A percentile compares a stretch with the other conserved stretches of the same genome.
Conservation (phyloP, 2,113 vertebrate genomes). For the Phaethornis superciliosus region DNA sequence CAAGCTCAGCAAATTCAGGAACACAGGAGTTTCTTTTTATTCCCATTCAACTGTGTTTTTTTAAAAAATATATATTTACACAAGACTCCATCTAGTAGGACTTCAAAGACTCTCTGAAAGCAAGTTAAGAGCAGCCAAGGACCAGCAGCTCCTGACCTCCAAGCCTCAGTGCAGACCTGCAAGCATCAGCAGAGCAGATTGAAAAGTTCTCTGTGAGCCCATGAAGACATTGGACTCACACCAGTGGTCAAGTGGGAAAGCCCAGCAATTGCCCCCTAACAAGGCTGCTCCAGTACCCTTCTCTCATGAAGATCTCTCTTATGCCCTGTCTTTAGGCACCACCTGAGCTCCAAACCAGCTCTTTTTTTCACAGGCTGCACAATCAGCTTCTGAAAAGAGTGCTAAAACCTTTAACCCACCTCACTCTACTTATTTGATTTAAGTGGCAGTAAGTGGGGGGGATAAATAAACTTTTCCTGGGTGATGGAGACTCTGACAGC, state of each 20-base stretch:
- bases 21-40: not conserved
- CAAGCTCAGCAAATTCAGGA: not conserved
- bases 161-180: not conserved
- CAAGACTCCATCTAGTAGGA: constrained; percentile 5
- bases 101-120: constrained; percentile 38
- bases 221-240: constrained; percentile 59
- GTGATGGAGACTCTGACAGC: not conserved
- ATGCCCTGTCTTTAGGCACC: constrained; percentile 13
- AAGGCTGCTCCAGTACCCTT: constrained; percentile 55
- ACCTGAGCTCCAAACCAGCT: constrained; percentile 59
- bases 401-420: constrained; percentile 76
- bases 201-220: constrained; percentile 63
- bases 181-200: constrained; percentile 2
- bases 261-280: constrained; percentile 54
- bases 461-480: not conserved
- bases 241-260: constrained; percentile 72
- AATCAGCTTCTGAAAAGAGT: constrained; percentile 70
- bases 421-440: constrained; percentile 78
- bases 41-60: not conserved
- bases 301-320: constrained; percentile 31
- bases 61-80: constrained; percentile 1
- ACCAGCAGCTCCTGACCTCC: not conserved
- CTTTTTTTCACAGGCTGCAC: constrained; percentile 47
- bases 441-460: not conserved
- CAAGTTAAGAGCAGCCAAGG: constrained; percentile 28